Conservation (phyloP, 1,140 invertebrate species). For the Uloborus diversus region DNA sequence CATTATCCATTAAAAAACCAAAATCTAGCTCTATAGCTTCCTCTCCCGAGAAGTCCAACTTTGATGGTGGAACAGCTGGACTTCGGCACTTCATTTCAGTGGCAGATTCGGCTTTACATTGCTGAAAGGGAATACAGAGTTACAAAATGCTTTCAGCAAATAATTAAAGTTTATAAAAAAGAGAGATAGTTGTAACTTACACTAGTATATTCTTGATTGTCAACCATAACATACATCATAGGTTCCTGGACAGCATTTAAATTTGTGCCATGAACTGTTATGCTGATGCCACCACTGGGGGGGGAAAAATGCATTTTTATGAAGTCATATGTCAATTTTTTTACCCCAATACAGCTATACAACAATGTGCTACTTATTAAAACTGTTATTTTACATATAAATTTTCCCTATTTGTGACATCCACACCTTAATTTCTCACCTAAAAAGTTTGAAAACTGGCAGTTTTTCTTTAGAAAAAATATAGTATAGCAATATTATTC, state of each 20-base stretch:
- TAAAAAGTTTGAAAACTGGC: no score
- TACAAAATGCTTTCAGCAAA: conserved; percentile 32
- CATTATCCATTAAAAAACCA: conserved; percentile 96
- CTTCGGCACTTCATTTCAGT: conserved; percentile 87
- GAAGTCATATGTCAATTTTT: no score
- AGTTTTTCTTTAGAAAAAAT: no score
- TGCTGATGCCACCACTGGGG: conserved; percentile 83
- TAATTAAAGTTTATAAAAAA: conserved; percentile 35
- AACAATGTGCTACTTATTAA: no score
- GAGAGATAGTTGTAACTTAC: conserved; percentile 67
- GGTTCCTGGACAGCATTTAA: conserved; percentile 89
- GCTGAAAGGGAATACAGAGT: conserved; percentile 63
- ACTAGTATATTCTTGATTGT: conserved; percentile 78
- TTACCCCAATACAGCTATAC: no score
- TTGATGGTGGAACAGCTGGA: conserved; percentile 74
- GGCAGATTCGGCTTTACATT: conserved; percentile 79
- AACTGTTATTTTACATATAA: no score
- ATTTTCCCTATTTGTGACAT: no score
- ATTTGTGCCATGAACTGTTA: conserved; percentile 87
- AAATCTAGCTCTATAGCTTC: conserved; percentile 82
- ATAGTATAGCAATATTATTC: no score
- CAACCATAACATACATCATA: conserved; percentile 89
- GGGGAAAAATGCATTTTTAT: no score
- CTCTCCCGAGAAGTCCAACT: conserved; percentile 73
- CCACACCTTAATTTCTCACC: no score